These are phyloP conservation scores for Rhinichthys klamathensis DNA, from an alignment of 2,113 vertebrate genomes.

Conservation along the genomic window DNA sequence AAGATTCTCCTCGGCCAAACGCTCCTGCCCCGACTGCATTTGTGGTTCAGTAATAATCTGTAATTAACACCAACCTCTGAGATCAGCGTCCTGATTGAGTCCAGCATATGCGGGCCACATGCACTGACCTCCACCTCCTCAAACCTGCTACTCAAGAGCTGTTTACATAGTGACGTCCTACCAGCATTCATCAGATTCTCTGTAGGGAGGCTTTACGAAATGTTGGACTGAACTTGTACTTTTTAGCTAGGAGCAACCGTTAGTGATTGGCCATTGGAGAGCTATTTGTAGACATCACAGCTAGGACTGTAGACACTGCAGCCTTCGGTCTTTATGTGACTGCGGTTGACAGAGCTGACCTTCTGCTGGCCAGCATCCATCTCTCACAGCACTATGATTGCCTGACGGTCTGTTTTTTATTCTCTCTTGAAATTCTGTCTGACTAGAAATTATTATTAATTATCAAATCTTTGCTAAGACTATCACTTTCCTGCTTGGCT, in stretches of 20 bases:
- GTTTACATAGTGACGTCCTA: slow-evolving; percentile 57
- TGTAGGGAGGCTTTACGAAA: slow-evolving; percentile 35
- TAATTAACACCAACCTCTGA: slow-evolving; percentile 63
- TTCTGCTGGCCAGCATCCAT: slow-evolving; percentile 47
- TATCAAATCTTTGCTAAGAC: slow-evolving; percentile 56
- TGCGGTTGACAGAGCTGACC: slow-evolving; percentile 43
- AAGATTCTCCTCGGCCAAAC: slow-evolving; percentile 37
- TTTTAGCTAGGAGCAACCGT: slow-evolving; percentile 47
- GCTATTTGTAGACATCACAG: slow-evolving; percentile 54
- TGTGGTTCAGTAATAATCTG: slow-evolving; percentile 61
- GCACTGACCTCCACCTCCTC: slow-evolving; percentile 42
- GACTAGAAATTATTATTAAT: slow-evolving; percentile 55
- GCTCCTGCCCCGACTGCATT: slow-evolving; percentile 49
- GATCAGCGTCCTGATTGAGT: slow-evolving; percentile 52
- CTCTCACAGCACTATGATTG: slow-evolving; percentile 43
- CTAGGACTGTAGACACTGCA: slow-evolving; percentile 32
- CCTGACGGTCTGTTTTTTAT: slow-evolving; percentile 45
- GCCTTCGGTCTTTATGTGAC: slow-evolving; percentile 2
- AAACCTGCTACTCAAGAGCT: slow-evolving; percentile 41
- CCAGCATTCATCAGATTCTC: slow-evolving; percentile 51
- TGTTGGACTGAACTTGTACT: slow-evolving; percentile 24
- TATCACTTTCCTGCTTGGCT: slow-evolving; percentile 48
- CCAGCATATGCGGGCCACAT: slow-evolving; percentile 59
- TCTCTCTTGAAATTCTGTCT: slow-evolving; percentile 39
- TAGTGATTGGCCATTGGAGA: slow-evolving; percentile 53